A percentile compares a stretch with the other conserved stretches of the same genome.
These are phyloP conservation scores for Eurypyga helias DNA, from an alignment of 2,113 vertebrate species.

Conservation along the genomic window DNA sequence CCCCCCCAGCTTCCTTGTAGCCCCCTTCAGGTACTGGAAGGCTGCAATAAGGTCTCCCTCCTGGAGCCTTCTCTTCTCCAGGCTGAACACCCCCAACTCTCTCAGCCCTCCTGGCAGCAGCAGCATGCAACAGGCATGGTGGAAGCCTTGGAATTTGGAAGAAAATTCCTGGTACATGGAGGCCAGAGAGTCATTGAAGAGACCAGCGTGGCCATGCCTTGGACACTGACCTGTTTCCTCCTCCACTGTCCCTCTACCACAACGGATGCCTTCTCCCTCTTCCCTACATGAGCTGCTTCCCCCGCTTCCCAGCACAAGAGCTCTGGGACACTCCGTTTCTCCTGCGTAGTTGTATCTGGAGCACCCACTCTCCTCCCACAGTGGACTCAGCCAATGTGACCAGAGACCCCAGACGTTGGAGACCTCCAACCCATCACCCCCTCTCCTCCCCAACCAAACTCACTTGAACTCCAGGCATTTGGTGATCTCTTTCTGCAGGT, in stretches of 20 bases:
- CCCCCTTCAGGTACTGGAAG: too few relatives aligned
- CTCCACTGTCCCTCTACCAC: background rate
- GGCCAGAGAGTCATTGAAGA: background rate
- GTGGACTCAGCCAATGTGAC: rapidly evolving
- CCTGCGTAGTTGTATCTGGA: background rate
- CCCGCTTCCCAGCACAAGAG: background rate
- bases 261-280: background rate
- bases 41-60: too few relatives aligned
- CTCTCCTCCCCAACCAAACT: conserved; percentile 50
- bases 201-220: rapidly evolving
- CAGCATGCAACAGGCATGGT: rapidly evolving
- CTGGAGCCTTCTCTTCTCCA: too few relatives aligned
- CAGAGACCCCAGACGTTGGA: background rate
- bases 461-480: conserved; percentile 99
- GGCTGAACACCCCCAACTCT: too few relatives aligned
- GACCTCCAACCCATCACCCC: background rate
- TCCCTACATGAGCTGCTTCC: background rate
- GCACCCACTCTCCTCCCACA: rapidly evolving
- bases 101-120: background rate
- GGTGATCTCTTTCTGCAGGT: conserved; percentile 98
- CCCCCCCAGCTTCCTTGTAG: too few relatives aligned
- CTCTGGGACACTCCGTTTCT: background rate
- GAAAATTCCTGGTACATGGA: background rate
- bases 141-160: background rate
- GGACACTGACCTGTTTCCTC: background rate